Percentiles rank a stretch among this genome's conserved stretches.
Conservation (phyloP, 2,888 invertebrate species). For the Incurvaria masculella region DNA sequence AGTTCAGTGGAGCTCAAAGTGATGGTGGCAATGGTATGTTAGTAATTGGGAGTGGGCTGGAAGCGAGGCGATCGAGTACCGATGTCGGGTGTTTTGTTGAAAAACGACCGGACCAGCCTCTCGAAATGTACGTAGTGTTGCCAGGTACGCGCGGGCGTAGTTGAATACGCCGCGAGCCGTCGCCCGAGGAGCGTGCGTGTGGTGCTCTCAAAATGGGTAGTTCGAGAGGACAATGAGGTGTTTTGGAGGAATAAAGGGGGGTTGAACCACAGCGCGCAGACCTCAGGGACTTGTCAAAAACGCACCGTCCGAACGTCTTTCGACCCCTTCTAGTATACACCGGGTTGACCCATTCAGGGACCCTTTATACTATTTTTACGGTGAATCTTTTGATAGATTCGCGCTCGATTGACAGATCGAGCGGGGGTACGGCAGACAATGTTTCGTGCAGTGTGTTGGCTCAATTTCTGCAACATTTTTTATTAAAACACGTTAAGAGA, state of each 20-base stretch:
- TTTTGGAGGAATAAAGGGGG: too few relatives aligned
- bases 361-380: constrained; percentile 49
- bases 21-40: too few relatives aligned
- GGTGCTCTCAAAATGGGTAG: too few relatives aligned
- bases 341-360: constrained; percentile 21
- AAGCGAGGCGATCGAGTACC: constrained; percentile 7
- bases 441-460: too few relatives aligned
- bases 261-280: not conserved
- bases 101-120: constrained; percentile 50
- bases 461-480: too few relatives aligned
- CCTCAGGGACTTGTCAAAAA: not conserved
- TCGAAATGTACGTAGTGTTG: constrained; percentile 15
- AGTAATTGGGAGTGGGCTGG: too few relatives aligned
- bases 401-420: too few relatives aligned
- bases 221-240: too few relatives aligned
- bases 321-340: constrained; percentile 43
- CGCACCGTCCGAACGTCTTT: constrained; percentile 33
- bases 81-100: constrained; percentile 44
- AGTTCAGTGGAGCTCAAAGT: too few relatives aligned
- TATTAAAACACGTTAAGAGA: too few relatives aligned
- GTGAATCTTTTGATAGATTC: not conserved
- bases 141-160: constrained; percentile 38
- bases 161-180: constrained; percentile 44
- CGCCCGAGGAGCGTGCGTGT: too few relatives aligned
- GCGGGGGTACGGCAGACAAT: too few relatives aligned